phyloP scores from a whole-genome alignment of 2,797 vertebrate genomes.

The Microctenopoma lineatum region DNA sequence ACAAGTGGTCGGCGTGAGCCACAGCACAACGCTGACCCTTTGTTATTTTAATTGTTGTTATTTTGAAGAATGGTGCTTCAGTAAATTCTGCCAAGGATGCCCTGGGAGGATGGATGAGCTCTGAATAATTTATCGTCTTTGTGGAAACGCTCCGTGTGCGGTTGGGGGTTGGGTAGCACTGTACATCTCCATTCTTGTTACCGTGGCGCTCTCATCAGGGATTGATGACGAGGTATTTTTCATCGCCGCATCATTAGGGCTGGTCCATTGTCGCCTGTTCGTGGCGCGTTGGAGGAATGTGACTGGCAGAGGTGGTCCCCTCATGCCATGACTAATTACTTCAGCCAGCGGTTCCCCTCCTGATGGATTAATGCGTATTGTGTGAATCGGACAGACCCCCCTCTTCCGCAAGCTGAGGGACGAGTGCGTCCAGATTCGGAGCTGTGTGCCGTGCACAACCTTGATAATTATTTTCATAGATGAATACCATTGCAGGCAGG shows the following conservation, averaged over 20 bases:
- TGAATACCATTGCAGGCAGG: constrained; percentile 91
- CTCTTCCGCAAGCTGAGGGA: constrained; percentile 59
- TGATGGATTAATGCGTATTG: constrained; percentile 95
- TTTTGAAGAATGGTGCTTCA: constrained; percentile 86
- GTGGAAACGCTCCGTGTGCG: constrained; percentile 85
- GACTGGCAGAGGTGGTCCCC: constrained; percentile 87
- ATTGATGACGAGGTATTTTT: constrained; percentile 77
- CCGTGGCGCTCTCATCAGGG: constrained; percentile 49
- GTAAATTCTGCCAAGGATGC: constrained; percentile 87
- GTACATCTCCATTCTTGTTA: constrained; percentile 70
- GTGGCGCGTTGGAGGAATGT: constrained; percentile 79
- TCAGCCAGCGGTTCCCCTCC: constrained; percentile 83
- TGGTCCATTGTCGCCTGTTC: constrained; percentile 61
- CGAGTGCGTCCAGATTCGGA: constrained; percentile 84
- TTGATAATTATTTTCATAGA: constrained; percentile 98
- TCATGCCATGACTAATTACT: constrained; percentile 93
- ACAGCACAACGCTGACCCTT: constrained; percentile 67
- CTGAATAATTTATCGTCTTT: constrained; percentile 97
- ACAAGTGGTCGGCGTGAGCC: constrained; percentile 73
- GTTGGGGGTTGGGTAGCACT: constrained; percentile 49
- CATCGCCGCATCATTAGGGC: constrained; percentile 69
- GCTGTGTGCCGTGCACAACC: constrained; percentile 87
- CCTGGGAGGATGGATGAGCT: constrained; percentile 83
- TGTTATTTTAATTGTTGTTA: constrained; percentile 93
- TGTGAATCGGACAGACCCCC: constrained; percentile 73